Conservation (phyloP, 2,797 vertebrate genomes). For the Cephalopachus bancanus region DNA sequence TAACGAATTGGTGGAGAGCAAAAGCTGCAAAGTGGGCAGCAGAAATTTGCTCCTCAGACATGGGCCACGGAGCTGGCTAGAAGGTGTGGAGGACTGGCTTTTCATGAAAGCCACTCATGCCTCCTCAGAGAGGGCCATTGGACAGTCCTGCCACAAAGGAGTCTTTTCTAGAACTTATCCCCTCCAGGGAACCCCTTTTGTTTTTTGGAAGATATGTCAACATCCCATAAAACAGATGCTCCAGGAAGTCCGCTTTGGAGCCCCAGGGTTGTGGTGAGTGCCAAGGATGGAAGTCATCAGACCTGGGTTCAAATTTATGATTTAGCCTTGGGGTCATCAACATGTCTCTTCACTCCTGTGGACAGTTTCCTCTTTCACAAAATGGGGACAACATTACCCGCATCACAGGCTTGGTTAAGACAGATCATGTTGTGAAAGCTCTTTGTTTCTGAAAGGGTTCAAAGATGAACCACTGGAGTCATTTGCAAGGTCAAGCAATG, state of each 20-base stretch:
- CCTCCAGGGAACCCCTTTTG: rapidly evolving
- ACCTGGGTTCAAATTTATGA: background rate
- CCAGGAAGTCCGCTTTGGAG: rapidly evolving
- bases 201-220: background rate
- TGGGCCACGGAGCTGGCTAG: too few relatives aligned
- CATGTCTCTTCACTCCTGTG: background rate
- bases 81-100: background rate
- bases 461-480: rapidly evolving
- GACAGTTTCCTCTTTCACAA: background rate
- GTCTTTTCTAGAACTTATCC: background rate
- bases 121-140: background rate
- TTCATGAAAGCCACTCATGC: background rate
- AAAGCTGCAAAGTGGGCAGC: background rate
- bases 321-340: background rate
- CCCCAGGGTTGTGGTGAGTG: too few relatives aligned
- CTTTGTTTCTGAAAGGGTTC: background rate
- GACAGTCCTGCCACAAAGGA: background rate
- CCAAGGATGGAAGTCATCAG: background rate
- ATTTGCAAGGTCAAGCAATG: background rate
- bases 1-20: background rate
- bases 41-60: background rate
- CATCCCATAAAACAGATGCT: background rate
- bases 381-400: rapidly evolving
- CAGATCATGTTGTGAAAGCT: background rate
- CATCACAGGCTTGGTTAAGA: background rate